Base-by-base conservation (phyloP, 1,140 invertebrate species). In the Argopecten irradians region DNA sequence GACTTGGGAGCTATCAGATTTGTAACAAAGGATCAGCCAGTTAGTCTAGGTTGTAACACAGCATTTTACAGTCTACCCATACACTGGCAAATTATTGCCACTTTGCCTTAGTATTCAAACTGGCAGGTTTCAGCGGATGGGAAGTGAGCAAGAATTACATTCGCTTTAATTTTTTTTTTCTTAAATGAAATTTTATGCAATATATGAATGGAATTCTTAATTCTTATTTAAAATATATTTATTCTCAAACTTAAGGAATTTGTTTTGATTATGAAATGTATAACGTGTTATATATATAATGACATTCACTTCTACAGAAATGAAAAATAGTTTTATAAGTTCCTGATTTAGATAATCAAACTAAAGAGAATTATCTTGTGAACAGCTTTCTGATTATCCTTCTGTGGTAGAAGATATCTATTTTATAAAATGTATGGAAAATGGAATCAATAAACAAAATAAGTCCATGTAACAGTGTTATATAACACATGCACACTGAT, bases 31-130 rank as follows among this genome's bases (percentile, higher is more conserved):
- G 55, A 71, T 71, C 55, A 71, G 55, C 55, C 55, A 71, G 55
- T 71, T 71, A 71, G 55, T 71, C 55, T 71, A 71, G 55, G 55
- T 71, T 71, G 55, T 71, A n/a, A 71, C 55, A 71, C 55, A 71
- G 16, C 55, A 71, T 71, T 71, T 71, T n/a, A n/a, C 14, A 71
- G 55, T 28, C 55, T 71, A 3, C 16, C 43, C 43, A 13, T 55
- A 55, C 55, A 7, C 13, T 19, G 28, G n/a, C 55, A 71, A 71
- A 71, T 71, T 28, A 71, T 71, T n/a, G 1, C 55, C 28, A 71
- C 1, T 28, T 46, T 71, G 2, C 55, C 28, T 8, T 71, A 71
- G 16, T 2, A 71, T 71, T 5, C 55, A 71, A 71, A 71, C 16
- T 71, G 22, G 5, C 43, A 46, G 13, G 2, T 46, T 46, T 46